These are phyloP conservation scores for Mohoua ochrocephala DNA, from an alignment of 2,113 vertebrate genomes.

Conservation along the genomic window DNA sequence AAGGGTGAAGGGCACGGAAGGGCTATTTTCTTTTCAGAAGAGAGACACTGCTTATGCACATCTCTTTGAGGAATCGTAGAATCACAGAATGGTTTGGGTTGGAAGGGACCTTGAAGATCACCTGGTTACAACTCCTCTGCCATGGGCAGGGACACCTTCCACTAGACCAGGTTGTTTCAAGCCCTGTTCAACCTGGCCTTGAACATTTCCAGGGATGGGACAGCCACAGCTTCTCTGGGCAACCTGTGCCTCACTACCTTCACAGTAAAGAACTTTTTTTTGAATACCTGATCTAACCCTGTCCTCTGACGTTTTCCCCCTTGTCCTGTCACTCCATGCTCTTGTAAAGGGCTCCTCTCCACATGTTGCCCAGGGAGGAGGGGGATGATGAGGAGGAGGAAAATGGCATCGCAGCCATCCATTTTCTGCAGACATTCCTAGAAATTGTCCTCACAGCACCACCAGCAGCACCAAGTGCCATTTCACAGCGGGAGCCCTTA, in stretches of 20 bases:
- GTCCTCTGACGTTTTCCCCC: neutral
- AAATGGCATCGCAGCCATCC: fast-evolving
- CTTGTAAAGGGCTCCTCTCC: neutral
- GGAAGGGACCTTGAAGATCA: neutral
- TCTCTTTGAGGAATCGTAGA: neutral
- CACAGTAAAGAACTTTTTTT: neutral
- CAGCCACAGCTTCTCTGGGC: neutral
- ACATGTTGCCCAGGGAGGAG: neutral
- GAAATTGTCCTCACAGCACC: neutral
- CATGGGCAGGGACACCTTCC: neutral
- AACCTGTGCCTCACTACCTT: neutral
- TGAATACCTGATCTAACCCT: neutral
- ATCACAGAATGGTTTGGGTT: neutral
- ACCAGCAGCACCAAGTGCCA: neutral
- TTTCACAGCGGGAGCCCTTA: neutral
- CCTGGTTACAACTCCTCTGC: neutral
- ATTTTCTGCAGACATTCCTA: neutral
- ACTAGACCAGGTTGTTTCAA: neutral
- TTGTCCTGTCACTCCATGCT: neutral
- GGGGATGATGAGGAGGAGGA: neutral
- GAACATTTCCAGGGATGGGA: neutral
- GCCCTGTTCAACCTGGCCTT: neutral
- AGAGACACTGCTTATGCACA: neutral
- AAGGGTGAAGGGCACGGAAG: neutral
- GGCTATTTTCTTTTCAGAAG: neutral